Evolutionary conservation across 2,113 vertebrate species (phyloP).

Genomic region (Spheniscus mendiculus): DNA sequence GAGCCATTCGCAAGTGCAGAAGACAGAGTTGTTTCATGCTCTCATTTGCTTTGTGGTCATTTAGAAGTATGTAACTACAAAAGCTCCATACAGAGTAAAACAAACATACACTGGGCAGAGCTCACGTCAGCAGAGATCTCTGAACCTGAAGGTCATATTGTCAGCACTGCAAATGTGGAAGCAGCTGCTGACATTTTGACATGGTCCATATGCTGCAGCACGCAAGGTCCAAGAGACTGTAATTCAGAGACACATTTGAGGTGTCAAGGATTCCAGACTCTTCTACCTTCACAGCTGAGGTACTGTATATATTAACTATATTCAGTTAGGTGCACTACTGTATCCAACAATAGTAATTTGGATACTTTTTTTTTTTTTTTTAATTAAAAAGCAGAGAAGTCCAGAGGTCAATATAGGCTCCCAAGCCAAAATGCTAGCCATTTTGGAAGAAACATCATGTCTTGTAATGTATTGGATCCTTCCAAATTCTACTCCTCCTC

Average conservation of each 20-base stretch:
- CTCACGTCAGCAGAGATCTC: background rate
- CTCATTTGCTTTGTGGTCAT: background rate
- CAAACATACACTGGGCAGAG: background rate
- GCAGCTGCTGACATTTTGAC: conserved; percentile 22
- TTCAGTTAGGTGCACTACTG: background rate
- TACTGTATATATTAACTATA: background rate
- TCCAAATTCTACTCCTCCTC: background rate
- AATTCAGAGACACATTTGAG: background rate
- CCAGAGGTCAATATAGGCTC: background rate
- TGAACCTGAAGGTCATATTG: conserved; percentile 27
- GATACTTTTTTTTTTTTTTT: background rate
- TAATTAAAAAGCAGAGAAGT: background rate
- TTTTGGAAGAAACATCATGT: background rate
- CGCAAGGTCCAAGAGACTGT: background rate
- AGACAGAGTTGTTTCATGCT: background rate
- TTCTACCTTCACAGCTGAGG: background rate
- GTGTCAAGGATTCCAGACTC: background rate
- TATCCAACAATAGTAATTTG: background rate
- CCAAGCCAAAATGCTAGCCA: background rate
- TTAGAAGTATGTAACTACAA: background rate
- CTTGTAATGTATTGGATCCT: background rate
- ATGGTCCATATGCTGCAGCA: background rate
- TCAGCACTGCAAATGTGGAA: background rate
- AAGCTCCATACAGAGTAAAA: background rate
- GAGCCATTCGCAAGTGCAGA: background rate